Evolutionary conservation across 2,888 invertebrate genomes (phyloP), one percentile per base, ranked within the genome.

Genomic region (Elmis aenea): DNA sequence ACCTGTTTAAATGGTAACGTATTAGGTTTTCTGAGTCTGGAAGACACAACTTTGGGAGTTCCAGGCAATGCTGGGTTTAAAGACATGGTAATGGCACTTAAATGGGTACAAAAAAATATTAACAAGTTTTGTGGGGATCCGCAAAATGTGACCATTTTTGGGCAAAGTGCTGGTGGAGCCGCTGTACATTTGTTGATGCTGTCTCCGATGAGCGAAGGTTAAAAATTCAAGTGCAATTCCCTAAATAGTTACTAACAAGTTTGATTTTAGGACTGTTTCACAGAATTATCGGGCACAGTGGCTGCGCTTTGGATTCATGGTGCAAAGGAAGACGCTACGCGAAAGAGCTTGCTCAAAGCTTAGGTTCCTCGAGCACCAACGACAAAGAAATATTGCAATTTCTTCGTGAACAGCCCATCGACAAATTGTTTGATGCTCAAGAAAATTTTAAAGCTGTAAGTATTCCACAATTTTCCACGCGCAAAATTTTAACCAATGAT

Each of bases 81-180:
- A 22, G 36, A 36, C 12, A 8, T 18, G 18, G 36, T 36, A 21
- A 3, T 18, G 9, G 29, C 30, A 14, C 15, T 36, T 18, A 29
- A 29, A 16, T 36, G 36, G 36, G 25, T 36, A 5, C 23, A 36
- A 13, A 18, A 36, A 13, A 36, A 36, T 18, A 30, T 36, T 13
- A n/a, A 18, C 12, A 5, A 11, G 5, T 36, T 36, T 20, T 11
- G 16, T 15, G 36, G 36, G 2, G 30, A 36, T 30, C 29, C 36
- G 2, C 14, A 36, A 16, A 24, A 36, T 8, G 36, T 36, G 2
- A 36, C 36, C 3, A 11, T 36, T 6, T 13, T 23, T 21, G 36
- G 36, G 8, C 1, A 2, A 2, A 36, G 36, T 12, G 29, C 25
- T 8, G 36, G 36, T 13, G 29, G 16, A 3, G 23, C 18, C n/a